These are phyloP conservation scores for Stegastes partitus DNA, from an alignment of 2,113 vertebrate genomes.

Conservation along the genomic window DNA sequence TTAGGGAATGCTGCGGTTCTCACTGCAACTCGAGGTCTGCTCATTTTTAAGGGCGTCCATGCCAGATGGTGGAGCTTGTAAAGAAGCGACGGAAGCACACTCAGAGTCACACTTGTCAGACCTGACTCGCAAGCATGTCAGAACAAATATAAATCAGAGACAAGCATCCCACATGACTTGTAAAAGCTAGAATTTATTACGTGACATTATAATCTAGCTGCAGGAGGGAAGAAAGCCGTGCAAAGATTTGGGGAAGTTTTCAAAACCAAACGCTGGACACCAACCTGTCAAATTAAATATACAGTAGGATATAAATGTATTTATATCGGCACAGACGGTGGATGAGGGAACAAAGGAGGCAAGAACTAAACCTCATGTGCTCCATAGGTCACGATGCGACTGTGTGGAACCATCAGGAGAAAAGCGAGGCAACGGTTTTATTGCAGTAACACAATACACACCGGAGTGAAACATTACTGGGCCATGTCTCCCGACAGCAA, in stretches of 20 bases:
- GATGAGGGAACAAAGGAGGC: not conserved
- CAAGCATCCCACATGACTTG: not conserved
- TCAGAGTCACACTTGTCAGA: not conserved
- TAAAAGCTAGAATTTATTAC: conserved; percentile 11
- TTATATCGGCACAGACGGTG: not conserved
- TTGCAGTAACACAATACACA: not conserved
- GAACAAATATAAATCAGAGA: conserved; percentile 13
- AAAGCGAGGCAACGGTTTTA: not conserved
- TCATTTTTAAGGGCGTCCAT: conserved; percentile 9
- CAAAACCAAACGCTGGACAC: not conserved
- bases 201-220: not conserved
- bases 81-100: conserved; percentile 20
- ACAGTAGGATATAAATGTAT: too few relatives aligned
- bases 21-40: conserved; percentile 11
- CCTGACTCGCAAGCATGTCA: not conserved
- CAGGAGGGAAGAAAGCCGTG: not conserved
- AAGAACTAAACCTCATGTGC: not conserved
- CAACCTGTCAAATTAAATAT: not conserved
- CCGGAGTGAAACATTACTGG: not conserved
- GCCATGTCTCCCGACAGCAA: not conserved
- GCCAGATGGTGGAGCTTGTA: conserved; percentile 36
- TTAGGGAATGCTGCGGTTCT: not conserved
- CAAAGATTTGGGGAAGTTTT: not conserved
- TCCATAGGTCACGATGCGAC: not conserved
- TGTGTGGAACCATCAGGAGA: not conserved